Conservation (phyloP, 2,888 invertebrate genomes). For the Mellilla xanthometata region DNA sequence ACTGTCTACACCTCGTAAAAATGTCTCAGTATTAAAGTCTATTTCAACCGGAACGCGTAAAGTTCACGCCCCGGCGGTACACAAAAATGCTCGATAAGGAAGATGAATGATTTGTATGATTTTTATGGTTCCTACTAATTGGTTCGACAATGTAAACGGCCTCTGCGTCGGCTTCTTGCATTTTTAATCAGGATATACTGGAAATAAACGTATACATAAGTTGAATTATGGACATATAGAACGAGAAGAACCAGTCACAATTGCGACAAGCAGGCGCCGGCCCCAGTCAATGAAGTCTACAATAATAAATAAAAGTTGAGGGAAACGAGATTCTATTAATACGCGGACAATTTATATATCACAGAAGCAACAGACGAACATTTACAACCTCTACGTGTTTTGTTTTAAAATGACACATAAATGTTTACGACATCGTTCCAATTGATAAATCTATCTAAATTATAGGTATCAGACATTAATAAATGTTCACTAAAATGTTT, state of each 20-base stretch:
- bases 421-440: slow-evolving; percentile 35
- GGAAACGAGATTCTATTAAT: slow-evolving; percentile 63
- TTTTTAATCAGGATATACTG: slow-evolving; percentile 72
- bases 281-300: slow-evolving; percentile 70
- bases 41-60: slow-evolving; percentile 58
- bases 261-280: slow-evolving; percentile 75
- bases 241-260: slow-evolving; percentile 79
- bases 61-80: slow-evolving; percentile 48
- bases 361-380: slow-evolving; percentile 36
- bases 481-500: slow-evolving; percentile 28
- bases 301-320: slow-evolving; percentile 71
- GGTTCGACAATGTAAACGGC: slow-evolving; percentile 72
- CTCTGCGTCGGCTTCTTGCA: slow-evolving; percentile 65
- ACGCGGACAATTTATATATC: slow-evolving; percentile 46
- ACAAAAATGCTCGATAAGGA: slow-evolving; percentile 63
- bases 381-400: slow-evolving; percentile 37
- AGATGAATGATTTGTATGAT: slow-evolving; percentile 66
- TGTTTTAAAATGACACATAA: slow-evolving; percentile 42
- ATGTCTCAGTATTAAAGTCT: slow-evolving; percentile 59
- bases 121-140: slow-evolving; percentile 74
- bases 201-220: slow-evolving; percentile 63
- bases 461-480: slow-evolving; percentile 31
- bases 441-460: slow-evolving; percentile 38
- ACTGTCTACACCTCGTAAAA: slow-evolving; percentile 71
- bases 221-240: slow-evolving; percentile 70